These are phyloP conservation scores for Drosophila funebris DNA, from an alignment of 1,140 invertebrate species.

Conservation along the genomic window DNA sequence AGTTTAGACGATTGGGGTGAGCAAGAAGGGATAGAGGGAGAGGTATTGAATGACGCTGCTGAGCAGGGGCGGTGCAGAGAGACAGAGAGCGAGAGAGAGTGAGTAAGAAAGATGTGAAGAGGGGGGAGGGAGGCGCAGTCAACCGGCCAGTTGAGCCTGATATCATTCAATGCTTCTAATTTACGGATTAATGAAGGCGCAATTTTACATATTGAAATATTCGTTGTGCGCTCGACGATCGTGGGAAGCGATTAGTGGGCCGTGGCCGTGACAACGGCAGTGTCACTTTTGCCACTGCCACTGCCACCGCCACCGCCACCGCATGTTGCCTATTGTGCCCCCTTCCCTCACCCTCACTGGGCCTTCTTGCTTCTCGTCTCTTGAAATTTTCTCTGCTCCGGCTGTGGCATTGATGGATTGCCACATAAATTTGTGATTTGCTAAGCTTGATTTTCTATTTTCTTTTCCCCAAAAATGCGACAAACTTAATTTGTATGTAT, in stretches of 20 bases:
- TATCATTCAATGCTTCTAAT: slow-evolving; percentile 80
- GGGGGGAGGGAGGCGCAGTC: background rate
- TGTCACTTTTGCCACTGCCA: background rate
- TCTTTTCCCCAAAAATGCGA: slow-evolving; percentile 42
- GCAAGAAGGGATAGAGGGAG: too few relatives aligned
- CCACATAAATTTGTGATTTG: slow-evolving; percentile 80
- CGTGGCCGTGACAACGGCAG: slow-evolving; percentile 16
- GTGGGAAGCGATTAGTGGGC: slow-evolving; percentile 75
- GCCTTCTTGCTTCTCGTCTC: too few relatives aligned
- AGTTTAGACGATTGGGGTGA: background rate
- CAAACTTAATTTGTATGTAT: slow-evolving; percentile 62
- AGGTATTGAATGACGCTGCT: too few relatives aligned
- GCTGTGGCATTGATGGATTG: slow-evolving; percentile 77
- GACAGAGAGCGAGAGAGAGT: background rate
- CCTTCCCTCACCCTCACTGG: too few relatives aligned
- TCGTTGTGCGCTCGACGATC: slow-evolving; percentile 50
- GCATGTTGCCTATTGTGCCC: slow-evolving; percentile 6
- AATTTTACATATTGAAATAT: slow-evolving; percentile 79
- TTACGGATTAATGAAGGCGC: slow-evolving; percentile 81
- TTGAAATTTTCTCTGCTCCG: slow-evolving; percentile 13
- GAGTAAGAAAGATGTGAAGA: background rate
- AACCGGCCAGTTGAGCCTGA: slow-evolving; percentile 35
- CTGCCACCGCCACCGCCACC: background rate
- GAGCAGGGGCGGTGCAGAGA: background rate
- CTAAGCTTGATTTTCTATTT: slow-evolving; percentile 63